Evolutionary conservation across 2,113 vertebrate genomes (phyloP).

Genomic region (Siniperca knerii): DNA sequence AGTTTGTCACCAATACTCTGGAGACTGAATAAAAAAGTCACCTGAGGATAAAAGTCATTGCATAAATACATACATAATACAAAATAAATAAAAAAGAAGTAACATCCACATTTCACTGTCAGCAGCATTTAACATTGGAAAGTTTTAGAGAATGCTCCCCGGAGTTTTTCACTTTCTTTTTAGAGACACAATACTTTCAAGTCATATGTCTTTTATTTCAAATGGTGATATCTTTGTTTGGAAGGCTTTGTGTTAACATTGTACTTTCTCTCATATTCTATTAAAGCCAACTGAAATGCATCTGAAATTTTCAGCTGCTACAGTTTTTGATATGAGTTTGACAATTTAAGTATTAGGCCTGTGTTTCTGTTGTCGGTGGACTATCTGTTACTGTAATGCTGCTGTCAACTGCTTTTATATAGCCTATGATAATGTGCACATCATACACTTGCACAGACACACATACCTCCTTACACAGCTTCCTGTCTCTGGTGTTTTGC

Average conservation of each 20-base stretch:
- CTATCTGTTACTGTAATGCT: conserved; percentile 33
- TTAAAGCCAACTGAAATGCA: background rate
- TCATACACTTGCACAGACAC: conserved; percentile 18
- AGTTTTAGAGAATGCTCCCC: conserved; percentile 1
- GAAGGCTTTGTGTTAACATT: conserved; percentile 27
- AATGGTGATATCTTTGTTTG: conserved; percentile 6
- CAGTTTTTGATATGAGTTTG: conserved; percentile 31
- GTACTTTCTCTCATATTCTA: conserved; percentile 1
- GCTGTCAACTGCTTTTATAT: conserved; percentile 53
- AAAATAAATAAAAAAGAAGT: conserved; percentile 1
- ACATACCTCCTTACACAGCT: conserved; percentile 55
- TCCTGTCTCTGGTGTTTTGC: conserved; percentile 75
- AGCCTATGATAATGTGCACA: conserved; percentile 37
- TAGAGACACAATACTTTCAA: background rate
- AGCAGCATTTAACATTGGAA: conserved; percentile 26
- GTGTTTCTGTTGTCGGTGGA: conserved; percentile 7
- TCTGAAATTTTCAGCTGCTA: conserved; percentile 3
- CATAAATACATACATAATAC: conserved; percentile 36
- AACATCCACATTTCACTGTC: conserved; percentile 17
- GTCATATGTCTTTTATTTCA: conserved; percentile 24
- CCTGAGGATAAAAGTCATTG: conserved; percentile 33
- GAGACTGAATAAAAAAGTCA: conserved; percentile 35
- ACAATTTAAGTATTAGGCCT: conserved; percentile 31
- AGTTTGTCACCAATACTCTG: conserved; percentile 28
- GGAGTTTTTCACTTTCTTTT: background rate